Evolutionary conservation across 1,140 invertebrate species (phyloP).

Genomic region (Drosophila ogumai): DNA sequence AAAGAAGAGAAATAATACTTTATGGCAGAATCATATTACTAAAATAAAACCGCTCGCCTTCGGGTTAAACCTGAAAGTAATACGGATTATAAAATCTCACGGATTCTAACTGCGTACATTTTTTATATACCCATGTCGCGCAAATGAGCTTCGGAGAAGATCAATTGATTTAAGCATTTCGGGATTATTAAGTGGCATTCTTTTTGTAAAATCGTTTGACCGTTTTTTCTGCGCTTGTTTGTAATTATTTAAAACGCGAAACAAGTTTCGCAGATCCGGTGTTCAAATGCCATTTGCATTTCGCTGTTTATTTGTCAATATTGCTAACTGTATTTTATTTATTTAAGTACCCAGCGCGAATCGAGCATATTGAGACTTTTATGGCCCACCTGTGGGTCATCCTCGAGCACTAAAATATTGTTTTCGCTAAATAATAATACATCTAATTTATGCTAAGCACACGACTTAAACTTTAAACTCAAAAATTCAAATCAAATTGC

Average conservation of each 20-base stretch:
- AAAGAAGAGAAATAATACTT: slow-evolving; percentile 12
- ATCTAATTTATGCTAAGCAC: slow-evolving; percentile 29
- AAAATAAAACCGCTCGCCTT: slow-evolving; percentile 17
- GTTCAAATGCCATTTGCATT: slow-evolving; percentile 41
- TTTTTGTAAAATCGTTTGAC: slow-evolving; percentile 31
- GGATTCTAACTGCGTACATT: slow-evolving; percentile 40
- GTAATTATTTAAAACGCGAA: slow-evolving; percentile 37
- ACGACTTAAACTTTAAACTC: slow-evolving; percentile 6
- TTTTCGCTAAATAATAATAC: background rate
- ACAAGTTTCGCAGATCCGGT: slow-evolving; percentile 47
- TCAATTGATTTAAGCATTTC: slow-evolving; percentile 38
- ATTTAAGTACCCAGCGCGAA: slow-evolving; percentile 15
- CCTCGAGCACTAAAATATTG: slow-evolving; percentile 3
- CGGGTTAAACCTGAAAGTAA: slow-evolving; percentile 33
- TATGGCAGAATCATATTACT: slow-evolving; percentile 23
- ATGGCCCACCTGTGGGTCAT: slow-evolving; percentile 17
- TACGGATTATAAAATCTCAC: slow-evolving; percentile 21
- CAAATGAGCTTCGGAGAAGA: slow-evolving; percentile 32
- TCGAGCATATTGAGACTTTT: slow-evolving; percentile 8
- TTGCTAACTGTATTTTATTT: slow-evolving; percentile 45
- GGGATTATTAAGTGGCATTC: slow-evolving; percentile 28
- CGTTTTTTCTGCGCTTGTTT: slow-evolving; percentile 29
- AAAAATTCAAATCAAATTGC: slow-evolving; percentile 38
- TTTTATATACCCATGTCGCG: slow-evolving; percentile 12
- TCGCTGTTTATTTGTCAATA: slow-evolving; percentile 30